These are phyloP conservation scores for Lycaon pictus DNA, from an alignment of 2,113 vertebrate genomes.

Conservation along the genomic window DNA sequence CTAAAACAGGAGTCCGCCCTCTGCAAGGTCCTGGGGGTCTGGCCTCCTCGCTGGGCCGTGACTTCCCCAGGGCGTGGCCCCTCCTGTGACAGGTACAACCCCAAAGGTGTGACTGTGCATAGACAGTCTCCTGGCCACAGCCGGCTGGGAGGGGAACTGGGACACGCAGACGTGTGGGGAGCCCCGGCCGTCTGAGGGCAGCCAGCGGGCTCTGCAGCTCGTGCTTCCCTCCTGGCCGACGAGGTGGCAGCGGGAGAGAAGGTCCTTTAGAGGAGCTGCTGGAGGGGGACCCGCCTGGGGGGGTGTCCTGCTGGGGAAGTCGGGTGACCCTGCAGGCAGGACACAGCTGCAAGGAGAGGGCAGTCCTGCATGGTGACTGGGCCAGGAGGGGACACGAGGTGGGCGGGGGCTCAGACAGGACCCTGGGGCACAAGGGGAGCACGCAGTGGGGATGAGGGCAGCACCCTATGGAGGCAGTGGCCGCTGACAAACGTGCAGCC, in stretches of 20 bases:
- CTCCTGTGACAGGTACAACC: fast-evolving
- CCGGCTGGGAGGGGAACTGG: not conserved
- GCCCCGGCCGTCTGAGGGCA: fast-evolving
- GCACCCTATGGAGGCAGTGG: fast-evolving
- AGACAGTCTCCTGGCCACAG: not conserved
- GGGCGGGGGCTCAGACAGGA: too few species aligned
- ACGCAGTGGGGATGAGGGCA: fast-evolving
- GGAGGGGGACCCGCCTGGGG: not conserved
- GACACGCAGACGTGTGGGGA: not conserved
- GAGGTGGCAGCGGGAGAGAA: fast-evolving
- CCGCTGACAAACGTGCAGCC: fast-evolving
- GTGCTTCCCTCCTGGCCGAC: fast-evolving
- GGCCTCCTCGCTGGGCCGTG: not conserved
- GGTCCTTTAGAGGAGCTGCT: not conserved
- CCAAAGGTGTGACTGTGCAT: not conserved
- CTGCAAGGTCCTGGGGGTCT: fast-evolving
- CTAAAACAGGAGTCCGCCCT: not conserved
- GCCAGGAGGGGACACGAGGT: too few species aligned
- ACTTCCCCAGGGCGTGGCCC: fast-evolving
- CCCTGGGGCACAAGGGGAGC: too few species aligned
- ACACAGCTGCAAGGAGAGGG: too few species aligned
- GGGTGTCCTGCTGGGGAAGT: not conserved
- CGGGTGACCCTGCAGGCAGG: fast-evolving
- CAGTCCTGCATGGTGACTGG: fast-evolving
- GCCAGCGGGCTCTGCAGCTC: fast-evolving